Conservation (phyloP, 1,140 invertebrate genomes). For the Zaprionus capensis region DNA sequence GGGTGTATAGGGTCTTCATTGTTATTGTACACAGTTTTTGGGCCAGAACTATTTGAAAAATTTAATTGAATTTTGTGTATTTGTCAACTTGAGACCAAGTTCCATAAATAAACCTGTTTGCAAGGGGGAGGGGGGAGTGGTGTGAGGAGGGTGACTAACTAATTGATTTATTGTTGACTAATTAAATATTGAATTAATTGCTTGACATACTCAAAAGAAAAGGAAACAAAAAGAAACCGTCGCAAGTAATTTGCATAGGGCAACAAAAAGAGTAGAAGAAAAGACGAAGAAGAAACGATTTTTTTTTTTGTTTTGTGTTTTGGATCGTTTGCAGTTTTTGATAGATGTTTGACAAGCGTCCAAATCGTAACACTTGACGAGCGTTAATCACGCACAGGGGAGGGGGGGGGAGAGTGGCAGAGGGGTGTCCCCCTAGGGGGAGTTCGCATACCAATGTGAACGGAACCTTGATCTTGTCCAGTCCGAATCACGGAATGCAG, state of each 20-base stretch:
- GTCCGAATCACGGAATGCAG: conserved; percentile 59
- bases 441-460: conserved; percentile 41
- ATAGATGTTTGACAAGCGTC: conserved; percentile 63
- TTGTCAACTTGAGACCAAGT: conserved; percentile 58
- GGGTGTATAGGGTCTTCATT: conserved; percentile 12
- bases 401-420: too few species aligned
- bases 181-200: conserved; percentile 83
- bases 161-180: conserved; percentile 82
- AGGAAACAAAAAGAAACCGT: conserved; percentile 30
- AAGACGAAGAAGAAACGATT: conserved; percentile 4
- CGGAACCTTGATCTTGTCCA: conserved; percentile 71
- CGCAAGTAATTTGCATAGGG: conserved; percentile 73
- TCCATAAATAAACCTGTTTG: conserved; percentile 72
- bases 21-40: conserved; percentile 55
- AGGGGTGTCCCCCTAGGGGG: background rate
- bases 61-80: conserved; percentile 73
- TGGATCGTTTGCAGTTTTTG: conserved; percentile 51
- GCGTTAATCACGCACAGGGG: conserved; percentile 34
- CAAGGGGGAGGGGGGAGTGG: background rate
- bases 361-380: conserved; percentile 39
- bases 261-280: background rate
- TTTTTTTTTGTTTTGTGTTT: conserved; percentile 14
- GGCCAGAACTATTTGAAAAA: conserved; percentile 65
- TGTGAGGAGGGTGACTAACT: conserved; percentile 47
- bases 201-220: conserved; percentile 50